These are phyloP conservation scores for Mimumesa dahlbomi DNA, from an alignment of 2,888 invertebrate genomes.

Conservation along the genomic window DNA sequence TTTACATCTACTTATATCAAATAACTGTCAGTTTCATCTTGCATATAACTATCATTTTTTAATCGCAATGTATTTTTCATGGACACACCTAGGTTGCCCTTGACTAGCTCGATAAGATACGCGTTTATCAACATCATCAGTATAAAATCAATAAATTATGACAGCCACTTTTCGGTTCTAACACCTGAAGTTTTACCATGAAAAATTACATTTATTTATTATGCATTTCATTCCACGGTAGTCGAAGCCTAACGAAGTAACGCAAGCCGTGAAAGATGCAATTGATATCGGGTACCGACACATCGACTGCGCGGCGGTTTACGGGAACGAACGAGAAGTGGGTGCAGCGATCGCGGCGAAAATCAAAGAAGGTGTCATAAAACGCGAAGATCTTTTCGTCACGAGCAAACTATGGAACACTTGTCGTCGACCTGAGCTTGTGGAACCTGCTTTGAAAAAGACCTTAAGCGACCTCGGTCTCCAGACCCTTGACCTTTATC, in stretches of 20 bases:
- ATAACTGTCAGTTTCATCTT: no score
- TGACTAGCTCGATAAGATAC: no score
- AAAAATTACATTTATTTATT: no score
- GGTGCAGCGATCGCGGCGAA: conserved; percentile 85
- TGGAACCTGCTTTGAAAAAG: conserved; percentile 85
- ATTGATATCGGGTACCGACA: conserved; percentile 27
- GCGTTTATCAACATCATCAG: no score
- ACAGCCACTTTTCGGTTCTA: no score
- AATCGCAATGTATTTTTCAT: no score
- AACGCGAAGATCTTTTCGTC: conserved; percentile 86
- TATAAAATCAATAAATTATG: no score
- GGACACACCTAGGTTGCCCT: no score
- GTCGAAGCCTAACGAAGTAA: conserved; percentile 13
- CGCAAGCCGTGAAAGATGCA: conserved; percentile 15
- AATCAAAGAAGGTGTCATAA: conserved; percentile 85
- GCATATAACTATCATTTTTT: no score
- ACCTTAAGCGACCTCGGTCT: conserved; percentile 20
- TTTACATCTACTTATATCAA: no score
- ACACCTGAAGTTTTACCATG: no score
- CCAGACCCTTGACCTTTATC: conserved; percentile 23
- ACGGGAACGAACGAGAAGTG: conserved; percentile 87
- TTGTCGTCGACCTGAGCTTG: conserved; percentile 89
- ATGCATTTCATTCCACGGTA: no score
- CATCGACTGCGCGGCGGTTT: conserved; percentile 76
- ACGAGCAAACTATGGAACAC: conserved; percentile 89